phyloP scores from a whole-genome alignment of 2,797 vertebrate species.

The Eulemur mongoz region DNA sequence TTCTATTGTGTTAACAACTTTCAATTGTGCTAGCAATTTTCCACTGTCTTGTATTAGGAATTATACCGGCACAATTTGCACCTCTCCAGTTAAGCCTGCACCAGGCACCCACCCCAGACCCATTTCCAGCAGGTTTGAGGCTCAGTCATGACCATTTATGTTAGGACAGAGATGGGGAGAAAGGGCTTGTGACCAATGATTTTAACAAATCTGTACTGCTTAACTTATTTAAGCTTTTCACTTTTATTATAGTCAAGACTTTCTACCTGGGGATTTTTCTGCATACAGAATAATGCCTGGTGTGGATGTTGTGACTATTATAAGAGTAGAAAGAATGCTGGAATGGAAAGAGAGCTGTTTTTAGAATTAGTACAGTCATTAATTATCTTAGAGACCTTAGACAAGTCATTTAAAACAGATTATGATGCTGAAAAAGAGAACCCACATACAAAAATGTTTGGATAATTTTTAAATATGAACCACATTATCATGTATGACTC shows the following conservation, averaged over 20 bases:
- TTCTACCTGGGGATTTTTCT: constrained; percentile 22
- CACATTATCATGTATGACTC: not conserved
- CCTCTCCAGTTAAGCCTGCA: constrained; percentile 50
- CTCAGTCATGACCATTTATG: constrained; percentile 16
- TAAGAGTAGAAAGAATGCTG: not conserved
- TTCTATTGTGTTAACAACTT: constrained; percentile 79
- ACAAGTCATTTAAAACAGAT: constrained; percentile 22
- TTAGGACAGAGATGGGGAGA: constrained; percentile 34
- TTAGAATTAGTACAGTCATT: not conserved
- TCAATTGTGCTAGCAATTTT: constrained; percentile 73
- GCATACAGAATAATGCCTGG: not conserved
- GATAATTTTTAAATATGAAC: not conserved
- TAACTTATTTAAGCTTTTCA: constrained; percentile 45
- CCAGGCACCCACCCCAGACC: not conserved
- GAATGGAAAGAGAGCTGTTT: not conserved
- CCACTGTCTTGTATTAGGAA: constrained; percentile 59
- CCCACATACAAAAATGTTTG: not conserved
- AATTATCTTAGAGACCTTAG: constrained; percentile 9
- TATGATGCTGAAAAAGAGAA: not conserved
- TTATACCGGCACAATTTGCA: constrained; percentile 71
- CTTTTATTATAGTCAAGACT: not conserved
- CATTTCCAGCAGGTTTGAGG: constrained; percentile 24
- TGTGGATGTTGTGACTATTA: not conserved
- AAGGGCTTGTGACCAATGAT: not conserved
- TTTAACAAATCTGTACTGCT: constrained; percentile 64